A percentile compares a stretch with the other conserved stretches of the same genome.
phyloP scores from a whole-genome alignment of 2,797 vertebrate genomes.

The Hapalemur alaotrensis region DNA sequence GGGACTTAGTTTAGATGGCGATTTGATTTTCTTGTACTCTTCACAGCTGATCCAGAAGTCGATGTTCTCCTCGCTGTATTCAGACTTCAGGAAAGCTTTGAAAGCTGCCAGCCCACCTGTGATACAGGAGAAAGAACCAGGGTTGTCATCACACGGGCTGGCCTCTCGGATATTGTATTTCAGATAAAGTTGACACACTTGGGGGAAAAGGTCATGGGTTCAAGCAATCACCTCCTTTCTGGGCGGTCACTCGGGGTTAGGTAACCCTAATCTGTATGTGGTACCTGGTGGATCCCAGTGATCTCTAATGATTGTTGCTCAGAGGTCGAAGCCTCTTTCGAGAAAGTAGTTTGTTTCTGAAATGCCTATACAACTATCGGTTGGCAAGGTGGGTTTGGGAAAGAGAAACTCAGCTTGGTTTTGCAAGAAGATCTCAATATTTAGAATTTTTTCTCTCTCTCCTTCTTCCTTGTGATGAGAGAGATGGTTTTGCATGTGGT shows the following conservation, averaged over 20 bases:
- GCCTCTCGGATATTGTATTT: not conserved
- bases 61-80: conserved; percentile 95
- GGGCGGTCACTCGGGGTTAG: not conserved
- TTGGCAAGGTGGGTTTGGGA: not conserved
- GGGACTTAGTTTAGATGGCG: conserved; percentile 81
- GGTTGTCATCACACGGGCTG: not conserved
- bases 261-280: conserved; percentile 55
- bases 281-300: not conserved
- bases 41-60: conserved; percentile 95
- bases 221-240: not conserved
- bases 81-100: conserved; percentile 89
- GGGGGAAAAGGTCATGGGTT: not conserved
- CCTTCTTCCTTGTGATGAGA: not conserved
- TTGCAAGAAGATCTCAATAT: not conserved
- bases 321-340: not conserved
- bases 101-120: conserved; percentile 90
- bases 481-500: not conserved
- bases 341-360: not conserved
- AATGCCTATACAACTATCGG: not conserved
- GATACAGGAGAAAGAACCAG: not conserved
- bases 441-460: not conserved
- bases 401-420: not conserved
- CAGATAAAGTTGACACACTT: not conserved
- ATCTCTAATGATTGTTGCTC: no score
- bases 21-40: conserved; percentile 90